Evolutionary conservation across 1,140 invertebrate species (phyloP).

Genomic region (Penaeus vannamei): DNA sequence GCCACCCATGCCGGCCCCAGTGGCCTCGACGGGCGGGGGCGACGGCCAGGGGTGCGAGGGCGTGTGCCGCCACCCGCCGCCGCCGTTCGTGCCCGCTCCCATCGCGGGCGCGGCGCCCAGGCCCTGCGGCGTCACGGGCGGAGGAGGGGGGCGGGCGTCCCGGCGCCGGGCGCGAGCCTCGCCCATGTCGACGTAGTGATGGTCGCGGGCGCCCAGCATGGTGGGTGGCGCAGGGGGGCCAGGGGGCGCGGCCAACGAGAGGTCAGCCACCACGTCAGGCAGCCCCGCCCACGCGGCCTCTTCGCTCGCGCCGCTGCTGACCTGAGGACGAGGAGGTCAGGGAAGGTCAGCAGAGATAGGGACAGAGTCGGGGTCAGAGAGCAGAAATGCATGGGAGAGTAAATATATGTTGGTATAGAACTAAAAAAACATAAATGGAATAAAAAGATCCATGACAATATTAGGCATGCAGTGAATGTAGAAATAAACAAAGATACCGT

Average conservation of each 20-base stretch:
- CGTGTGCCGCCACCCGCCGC: constrained; percentile 74
- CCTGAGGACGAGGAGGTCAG: not conserved
- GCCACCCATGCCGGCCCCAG: constrained; percentile 57
- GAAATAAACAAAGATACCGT: too few relatives aligned
- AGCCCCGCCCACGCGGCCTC: constrained; percentile 37
- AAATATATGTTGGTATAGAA: too few relatives aligned
- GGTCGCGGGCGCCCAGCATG: constrained; percentile 57
- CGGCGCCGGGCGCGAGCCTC: constrained; percentile 46
- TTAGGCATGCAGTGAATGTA: too few relatives aligned
- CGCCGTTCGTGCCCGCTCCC: not conserved
- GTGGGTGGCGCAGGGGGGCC: not conserved
- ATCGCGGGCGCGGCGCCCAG: constrained; percentile 48
- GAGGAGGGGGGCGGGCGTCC: constrained; percentile 54
- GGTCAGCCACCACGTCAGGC: constrained; percentile 55
- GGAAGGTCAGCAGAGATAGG: not conserved
- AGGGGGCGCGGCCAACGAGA: constrained; percentile 34
- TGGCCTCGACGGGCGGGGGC: constrained; percentile 67
- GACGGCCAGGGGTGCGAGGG: constrained; percentile 47
- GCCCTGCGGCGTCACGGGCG: constrained; percentile 54
- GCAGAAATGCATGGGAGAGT: too few relatives aligned
- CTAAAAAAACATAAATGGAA: too few relatives aligned
- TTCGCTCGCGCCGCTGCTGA: constrained; percentile 31
- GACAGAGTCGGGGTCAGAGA: not conserved
- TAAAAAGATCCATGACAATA: too few relatives aligned
- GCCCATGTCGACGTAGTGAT: constrained; percentile 51